These are phyloP conservation scores for Nannobrachium achirus DNA, from an alignment of 2,113 vertebrate species.

Conservation along the genomic window DNA sequence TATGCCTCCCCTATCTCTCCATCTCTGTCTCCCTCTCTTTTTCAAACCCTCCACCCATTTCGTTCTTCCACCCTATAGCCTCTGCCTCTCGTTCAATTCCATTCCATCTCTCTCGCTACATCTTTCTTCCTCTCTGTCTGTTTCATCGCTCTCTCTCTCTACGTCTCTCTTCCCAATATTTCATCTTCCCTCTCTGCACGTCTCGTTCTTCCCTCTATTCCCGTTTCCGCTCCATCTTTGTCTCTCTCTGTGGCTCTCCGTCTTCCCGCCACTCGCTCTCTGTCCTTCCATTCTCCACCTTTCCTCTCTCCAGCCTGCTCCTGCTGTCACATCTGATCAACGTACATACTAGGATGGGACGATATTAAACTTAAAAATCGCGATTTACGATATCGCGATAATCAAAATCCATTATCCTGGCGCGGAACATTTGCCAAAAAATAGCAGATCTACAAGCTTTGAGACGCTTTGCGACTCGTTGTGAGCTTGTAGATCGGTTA, in stretches of 20 bases:
- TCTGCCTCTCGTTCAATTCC: neutral
- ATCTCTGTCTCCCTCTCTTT: constrained; percentile 28
- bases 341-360: no score
- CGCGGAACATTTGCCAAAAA: no score
- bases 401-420: no score
- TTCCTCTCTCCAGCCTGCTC: constrained; percentile 32
- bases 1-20: neutral
- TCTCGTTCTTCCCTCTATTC: neutral
- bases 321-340: constrained; percentile 63
- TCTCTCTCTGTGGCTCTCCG: neutral
- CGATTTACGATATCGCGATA: no score
- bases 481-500: no score
- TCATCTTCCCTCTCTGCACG: constrained; percentile 16
- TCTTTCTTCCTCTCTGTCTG: neutral
- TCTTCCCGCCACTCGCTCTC: neutral
- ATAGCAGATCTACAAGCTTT: no score
- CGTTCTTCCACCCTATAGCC: no score
- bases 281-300: constrained; percentile 8
- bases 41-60: constrained; percentile 23
- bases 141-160: neutral
- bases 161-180: constrained; percentile 29
- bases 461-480: no score
- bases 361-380: no score
- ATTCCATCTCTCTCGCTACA: neutral
- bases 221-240: constrained; percentile 30